phyloP scores from a whole-genome alignment of 2,113 vertebrate genomes.

The Scytalopus superciliaris region DNA sequence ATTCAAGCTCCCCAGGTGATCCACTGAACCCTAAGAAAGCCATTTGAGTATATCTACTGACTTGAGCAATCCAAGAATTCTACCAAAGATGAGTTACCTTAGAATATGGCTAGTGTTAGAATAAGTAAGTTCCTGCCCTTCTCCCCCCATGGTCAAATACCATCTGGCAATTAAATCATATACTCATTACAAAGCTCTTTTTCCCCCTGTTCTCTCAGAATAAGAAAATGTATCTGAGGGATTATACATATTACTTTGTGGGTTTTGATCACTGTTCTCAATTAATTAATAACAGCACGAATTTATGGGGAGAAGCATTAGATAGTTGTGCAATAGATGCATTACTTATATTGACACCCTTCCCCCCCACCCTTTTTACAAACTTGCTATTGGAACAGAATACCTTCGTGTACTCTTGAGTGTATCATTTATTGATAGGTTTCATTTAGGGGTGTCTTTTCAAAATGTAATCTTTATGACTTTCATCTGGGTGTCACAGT shows the following conservation, averaged over 20 bases:
- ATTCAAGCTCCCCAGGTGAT: not conserved
- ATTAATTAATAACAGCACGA: not conserved
- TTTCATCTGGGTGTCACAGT: not conserved
- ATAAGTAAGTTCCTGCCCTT: not conserved
- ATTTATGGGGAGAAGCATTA: not conserved
- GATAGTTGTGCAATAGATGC: not conserved
- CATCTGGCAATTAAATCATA: not conserved
- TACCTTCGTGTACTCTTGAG: not conserved
- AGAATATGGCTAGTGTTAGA: not conserved
- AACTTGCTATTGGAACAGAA: accelerated
- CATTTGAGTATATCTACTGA: not conserved
- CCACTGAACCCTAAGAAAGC: not conserved
- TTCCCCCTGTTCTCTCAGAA: not conserved
- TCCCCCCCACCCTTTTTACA: no score
- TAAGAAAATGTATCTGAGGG: not conserved
- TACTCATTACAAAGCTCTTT: not conserved
- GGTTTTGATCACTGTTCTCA: not conserved
- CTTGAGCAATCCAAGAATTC: not conserved
- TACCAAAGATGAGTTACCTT: not conserved
- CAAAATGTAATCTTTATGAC: not conserved
- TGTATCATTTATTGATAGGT: not conserved
- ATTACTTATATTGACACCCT: not conserved
- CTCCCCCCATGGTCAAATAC: not conserved
- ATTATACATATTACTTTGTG: not conserved
- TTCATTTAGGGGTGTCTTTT: not conserved